Evolutionary conservation across 1,140 invertebrate species (phyloP), one percentile per base, ranked within the genome.

Genomic region (Lanistes nyassanus): DNA sequence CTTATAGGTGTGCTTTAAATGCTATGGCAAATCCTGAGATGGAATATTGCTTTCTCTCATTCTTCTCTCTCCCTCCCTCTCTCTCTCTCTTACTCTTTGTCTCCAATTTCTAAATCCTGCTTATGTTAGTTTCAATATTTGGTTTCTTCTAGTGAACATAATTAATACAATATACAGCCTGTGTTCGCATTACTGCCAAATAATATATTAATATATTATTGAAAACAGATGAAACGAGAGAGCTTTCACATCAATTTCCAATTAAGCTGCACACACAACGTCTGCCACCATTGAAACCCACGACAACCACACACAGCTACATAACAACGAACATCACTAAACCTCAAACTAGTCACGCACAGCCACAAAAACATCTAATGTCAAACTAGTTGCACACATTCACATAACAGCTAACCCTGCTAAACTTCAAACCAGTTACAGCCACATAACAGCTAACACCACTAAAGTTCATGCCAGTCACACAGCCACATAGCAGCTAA

Each of bases 351-450:
- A 60, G 26, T 31, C 5, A 26, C 21, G 13, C 21, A 64, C 16
- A 21, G 58, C 21, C 9, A 42, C 65, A 66, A 21, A 39, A 16
- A 19, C 69, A 19, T 55, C 72, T 60, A 60, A 83, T 85, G 82
- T 82, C 89, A 87, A 66, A 79, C 81, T 77, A 85, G 79, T n/a
- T 89, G 83, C 51, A 89, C 83, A 78, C 89, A 87, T 80, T 88
- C 83, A 79, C n/a, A n/a, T n/a, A n/a, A n/a, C n/a, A n/a, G n/a
- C n/a, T n/a, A n/a, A n/a, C n/a, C n/a, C n/a, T n/a, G n/a, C n/a
- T n/a, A n/a, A n/a, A n/a, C n/a, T n/a, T 47, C 9, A 13, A 36
- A 64, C 71, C 2, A 1, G 23, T 37, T 36, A 4, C 5, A 26
- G 16, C 64, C 29, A 23, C 13, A 21, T 26, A 55, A 21, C 21